These are phyloP conservation scores for Pheosia gnoma DNA, from an alignment of 2,888 invertebrate genomes.

Conservation along the genomic window DNA sequence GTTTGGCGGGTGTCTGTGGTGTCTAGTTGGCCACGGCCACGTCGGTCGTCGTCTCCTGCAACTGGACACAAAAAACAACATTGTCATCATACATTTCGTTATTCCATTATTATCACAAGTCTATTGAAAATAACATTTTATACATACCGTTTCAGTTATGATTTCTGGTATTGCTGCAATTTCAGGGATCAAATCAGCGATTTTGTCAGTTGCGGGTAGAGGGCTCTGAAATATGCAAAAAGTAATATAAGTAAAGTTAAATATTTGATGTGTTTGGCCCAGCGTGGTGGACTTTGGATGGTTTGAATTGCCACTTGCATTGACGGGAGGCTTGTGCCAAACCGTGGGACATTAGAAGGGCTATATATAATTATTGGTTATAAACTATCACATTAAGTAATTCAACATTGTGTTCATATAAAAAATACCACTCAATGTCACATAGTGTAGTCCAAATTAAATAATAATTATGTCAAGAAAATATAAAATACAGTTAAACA, in stretches of 20 bases:
- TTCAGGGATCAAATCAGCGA: conserved; percentile 75
- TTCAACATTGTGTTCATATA: too few relatives aligned
- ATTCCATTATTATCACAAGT: neutral
- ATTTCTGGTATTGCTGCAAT: conserved; percentile 73
- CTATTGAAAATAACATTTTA: neutral
- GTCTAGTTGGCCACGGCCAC: conserved; percentile 66
- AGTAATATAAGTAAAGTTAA: neutral
- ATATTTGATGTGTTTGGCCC: too few relatives aligned
- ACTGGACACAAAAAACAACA: conserved; percentile 24
- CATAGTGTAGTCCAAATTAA: too few relatives aligned
- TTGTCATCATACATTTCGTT: neutral
- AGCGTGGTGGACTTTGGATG: too few relatives aligned
- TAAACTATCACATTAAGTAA: too few relatives aligned
- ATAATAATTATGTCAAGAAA: too few relatives aligned
- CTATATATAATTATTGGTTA: too few relatives aligned
- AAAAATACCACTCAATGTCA: too few relatives aligned
- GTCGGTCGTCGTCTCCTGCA: conserved; percentile 66
- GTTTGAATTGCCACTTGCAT: too few relatives aligned
- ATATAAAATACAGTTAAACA: too few relatives aligned
- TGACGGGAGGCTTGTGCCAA: too few relatives aligned
- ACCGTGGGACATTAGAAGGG: too few relatives aligned
- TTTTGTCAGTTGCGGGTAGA: conserved; percentile 65
- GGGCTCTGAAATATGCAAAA: conserved; percentile 62
- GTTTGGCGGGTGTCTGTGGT: conserved; percentile 26
- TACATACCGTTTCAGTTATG: conserved; percentile 69